A percentile compares a stretch with the other conserved stretches of the same genome.
phyloP scores from a whole-genome alignment of 1,140 invertebrate genomes.

The Drosophila auraria region DNA sequence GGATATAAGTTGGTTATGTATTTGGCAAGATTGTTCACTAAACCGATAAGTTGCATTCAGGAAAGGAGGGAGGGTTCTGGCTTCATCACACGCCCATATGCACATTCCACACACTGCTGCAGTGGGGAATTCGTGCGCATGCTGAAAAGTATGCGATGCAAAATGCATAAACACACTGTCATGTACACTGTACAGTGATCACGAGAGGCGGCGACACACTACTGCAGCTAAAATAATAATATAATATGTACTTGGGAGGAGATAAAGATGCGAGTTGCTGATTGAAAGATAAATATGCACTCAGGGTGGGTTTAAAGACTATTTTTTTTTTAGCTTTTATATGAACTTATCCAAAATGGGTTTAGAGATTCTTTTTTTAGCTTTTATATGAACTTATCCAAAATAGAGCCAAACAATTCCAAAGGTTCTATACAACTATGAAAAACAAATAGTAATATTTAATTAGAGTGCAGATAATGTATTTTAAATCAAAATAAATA shows the following conservation, averaged over 20 bases:
- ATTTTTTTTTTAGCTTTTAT: not conserved
- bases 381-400: not conserved
- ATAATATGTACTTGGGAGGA: not conserved
- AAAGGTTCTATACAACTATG: not conserved
- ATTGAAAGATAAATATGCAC: not conserved
- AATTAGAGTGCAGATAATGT: not conserved
- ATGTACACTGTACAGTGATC: slow-evolving; percentile 63
- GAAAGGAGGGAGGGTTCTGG: not conserved
- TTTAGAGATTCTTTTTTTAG: too few relatives aligned
- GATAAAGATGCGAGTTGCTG: not conserved
- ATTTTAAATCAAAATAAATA: too few relatives aligned
- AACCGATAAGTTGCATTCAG: slow-evolving; percentile 55
- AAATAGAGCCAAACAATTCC: not conserved
- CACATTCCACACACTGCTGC: slow-evolving; percentile 20
- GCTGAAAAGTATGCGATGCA: slow-evolving; percentile 64
- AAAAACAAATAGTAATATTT: not conserved
- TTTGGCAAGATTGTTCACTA: slow-evolving; percentile 41
- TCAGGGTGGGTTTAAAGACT: not conserved
- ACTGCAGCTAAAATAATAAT: slow-evolving; percentile 17
- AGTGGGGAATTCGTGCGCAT: slow-evolving; percentile 56
- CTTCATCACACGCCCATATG: slow-evolving; percentile 13
- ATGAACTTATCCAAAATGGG: not conserved
- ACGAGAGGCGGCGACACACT: slow-evolving; percentile 34
- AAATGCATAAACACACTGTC: slow-evolving; percentile 76
- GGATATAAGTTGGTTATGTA: slow-evolving; percentile 44